Base-by-base conservation (phyloP, 2,888 invertebrate genomes). In the Drosophila differens region DNA sequence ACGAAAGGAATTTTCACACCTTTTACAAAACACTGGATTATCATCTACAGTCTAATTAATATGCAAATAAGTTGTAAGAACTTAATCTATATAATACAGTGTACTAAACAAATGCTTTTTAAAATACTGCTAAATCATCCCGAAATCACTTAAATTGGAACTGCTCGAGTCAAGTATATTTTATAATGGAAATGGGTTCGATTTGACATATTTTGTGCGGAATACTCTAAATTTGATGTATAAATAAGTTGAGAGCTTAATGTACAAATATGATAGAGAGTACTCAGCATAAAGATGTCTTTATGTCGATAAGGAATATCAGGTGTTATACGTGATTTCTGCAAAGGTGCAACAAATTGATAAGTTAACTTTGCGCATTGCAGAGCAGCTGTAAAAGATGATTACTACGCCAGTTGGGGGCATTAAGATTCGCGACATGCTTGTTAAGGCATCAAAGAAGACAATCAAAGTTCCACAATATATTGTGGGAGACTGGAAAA, bases 381-480 rank as follows among this genome's bases (percentile, higher is more conserved):
- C 4, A 32, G 25, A 3, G 1, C 28, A 22, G n/a, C n/a, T 22
- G 16, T 6, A 10, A 12, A 28, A n/a, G 12, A 5, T 32, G 22
- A 16, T 44, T 32, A 32, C 22, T 1, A 22, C 2, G n/a, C 10
- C 10, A 16, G 30, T n/a, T n/a, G 28, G 0, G 14, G 14, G 39
- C 57, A 32, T 33, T 51, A 4, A 16, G 35, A 28, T 28, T 44
- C 35, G 14, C 4, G 10, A 33, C 28, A 19, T 35, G 66, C 33
- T 41, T 66, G 30, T 39, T 25, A 3, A 4, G 25, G 37, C 69
- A 30, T 64, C 47, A 16, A 30, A 51, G 14, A 57, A 58, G 19
- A 57, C 57, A 39, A 70, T 69, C 68, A 58, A 51, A 57, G 39
- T 51, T 32, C 14, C 37, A 44, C 37, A 37, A 58, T 35, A 37